Conservation (phyloP, 2,888 invertebrate genomes). For the Odontomyia ornata region DNA sequence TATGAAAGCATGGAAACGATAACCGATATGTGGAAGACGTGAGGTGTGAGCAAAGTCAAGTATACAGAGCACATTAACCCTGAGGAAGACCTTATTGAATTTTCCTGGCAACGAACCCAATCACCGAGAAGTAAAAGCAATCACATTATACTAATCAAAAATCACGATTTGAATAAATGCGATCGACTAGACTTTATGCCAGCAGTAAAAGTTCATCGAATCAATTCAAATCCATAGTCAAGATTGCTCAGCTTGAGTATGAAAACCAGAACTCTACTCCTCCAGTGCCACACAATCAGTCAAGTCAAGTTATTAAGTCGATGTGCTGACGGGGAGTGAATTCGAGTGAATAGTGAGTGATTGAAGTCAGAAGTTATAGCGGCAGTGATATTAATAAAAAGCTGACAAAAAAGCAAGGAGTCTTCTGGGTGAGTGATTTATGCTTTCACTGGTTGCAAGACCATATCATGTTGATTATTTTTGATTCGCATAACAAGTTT, state of each 20-base stretch:
- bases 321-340: too few species aligned
- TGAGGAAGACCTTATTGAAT: constrained; percentile 61
- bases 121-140: constrained; percentile 56
- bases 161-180: constrained; percentile 64
- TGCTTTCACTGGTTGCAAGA: too few species aligned
- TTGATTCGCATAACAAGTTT: too few species aligned
- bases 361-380: too few species aligned
- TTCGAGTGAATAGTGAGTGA: too few species aligned
- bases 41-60: constrained; percentile 77
- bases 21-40: constrained; percentile 82
- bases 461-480: too few species aligned
- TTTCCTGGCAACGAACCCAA: constrained; percentile 63
- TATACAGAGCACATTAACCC: constrained; percentile 71
- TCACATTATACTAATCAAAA: constrained; percentile 59
- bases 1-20: constrained; percentile 82
- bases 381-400: too few species aligned
- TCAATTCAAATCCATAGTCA: constrained; percentile 76
- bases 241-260: constrained; percentile 66
- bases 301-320: too few species aligned
- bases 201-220: constrained; percentile 74
- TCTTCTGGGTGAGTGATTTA: too few species aligned
- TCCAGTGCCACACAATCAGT: constrained; percentile 76
- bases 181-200: constrained; percentile 85
- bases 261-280: constrained; percentile 61
- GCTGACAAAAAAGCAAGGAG: too few species aligned